A percentile compares a stretch with the other conserved stretches of the same genome.
Evolutionary conservation across 2,113 vertebrate species (phyloP).

Genomic region (Sterna hirundo): DNA sequence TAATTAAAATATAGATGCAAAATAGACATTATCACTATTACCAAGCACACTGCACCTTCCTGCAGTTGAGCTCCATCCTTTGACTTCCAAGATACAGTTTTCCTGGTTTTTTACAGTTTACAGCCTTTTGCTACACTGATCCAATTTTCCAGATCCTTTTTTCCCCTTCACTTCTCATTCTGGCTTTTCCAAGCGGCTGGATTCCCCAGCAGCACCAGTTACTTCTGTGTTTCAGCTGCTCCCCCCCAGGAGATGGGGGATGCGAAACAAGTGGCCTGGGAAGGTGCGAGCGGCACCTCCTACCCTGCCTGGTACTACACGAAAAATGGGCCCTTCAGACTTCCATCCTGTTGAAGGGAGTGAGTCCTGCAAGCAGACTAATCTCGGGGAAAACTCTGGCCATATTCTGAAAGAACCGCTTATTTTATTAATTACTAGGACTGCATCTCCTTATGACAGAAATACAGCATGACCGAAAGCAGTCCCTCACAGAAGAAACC

Average conservation of each 20-base stretch:
- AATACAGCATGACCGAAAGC: neutral
- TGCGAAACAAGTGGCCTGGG: neutral
- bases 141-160: neutral
- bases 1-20: neutral
- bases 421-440: neutral
- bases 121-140: neutral
- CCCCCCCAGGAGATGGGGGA: neutral
- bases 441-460: neutral
- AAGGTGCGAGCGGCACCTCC: neutral
- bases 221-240: neutral
- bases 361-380: neutral
- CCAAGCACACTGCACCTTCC: fast-evolving
- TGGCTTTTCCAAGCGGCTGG: neutral
- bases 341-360: neutral
- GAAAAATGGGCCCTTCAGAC: neutral
- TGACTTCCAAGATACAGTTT: neutral
- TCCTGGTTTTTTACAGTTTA: no score
- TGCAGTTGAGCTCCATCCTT: neutral
- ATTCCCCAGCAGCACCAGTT: neutral
- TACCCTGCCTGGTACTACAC: neutral
- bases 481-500: neutral
- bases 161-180: neutral
- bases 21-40: neutral
- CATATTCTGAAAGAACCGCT: neutral
- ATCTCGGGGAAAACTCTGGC: neutral